Evolutionary conservation across 2,113 vertebrate species (phyloP).

Genomic region (Boulengeromyrus knoepffleri): DNA sequence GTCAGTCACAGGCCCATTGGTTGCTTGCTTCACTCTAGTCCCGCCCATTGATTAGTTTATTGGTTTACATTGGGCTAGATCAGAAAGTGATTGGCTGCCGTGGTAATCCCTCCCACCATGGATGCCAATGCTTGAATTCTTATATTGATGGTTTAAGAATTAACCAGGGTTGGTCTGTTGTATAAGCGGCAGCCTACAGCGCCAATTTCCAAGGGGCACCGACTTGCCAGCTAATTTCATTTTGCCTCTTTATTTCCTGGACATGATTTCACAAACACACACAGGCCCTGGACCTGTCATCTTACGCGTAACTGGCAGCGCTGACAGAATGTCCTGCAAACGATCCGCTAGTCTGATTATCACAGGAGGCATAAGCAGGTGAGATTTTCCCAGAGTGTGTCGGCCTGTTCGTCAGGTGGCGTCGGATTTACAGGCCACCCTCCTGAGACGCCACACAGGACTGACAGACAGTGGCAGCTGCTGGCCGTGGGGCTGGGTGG

Average conservation of each 20-base stretch:
- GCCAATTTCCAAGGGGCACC: not conserved
- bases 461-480: slow-evolving; percentile 73
- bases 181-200: not conserved
- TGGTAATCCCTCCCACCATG: not conserved
- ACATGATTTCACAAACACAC: not conserved
- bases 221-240: not conserved
- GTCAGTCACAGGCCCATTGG: not conserved
- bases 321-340: not conserved
- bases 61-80: not conserved
- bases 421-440: not conserved
- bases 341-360: not conserved
- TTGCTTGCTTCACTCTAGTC: not conserved
- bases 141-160: not conserved
- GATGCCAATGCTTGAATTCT: not conserved
- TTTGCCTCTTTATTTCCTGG: not conserved
- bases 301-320: not conserved
- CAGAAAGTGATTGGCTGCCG: not conserved
- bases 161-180: not conserved
- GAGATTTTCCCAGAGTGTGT: not conserved
- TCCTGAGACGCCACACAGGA: slow-evolving; percentile 33
- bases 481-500: slow-evolving; percentile 40
- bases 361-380: not conserved
- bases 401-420: not conserved
- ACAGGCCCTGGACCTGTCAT: not conserved
- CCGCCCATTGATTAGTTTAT: not conserved